Evolutionary conservation across 1,140 invertebrate genomes (phyloP), one percentile per base, ranked within the genome.

Genomic region (Thaumetopoea pityocampa): DNA sequence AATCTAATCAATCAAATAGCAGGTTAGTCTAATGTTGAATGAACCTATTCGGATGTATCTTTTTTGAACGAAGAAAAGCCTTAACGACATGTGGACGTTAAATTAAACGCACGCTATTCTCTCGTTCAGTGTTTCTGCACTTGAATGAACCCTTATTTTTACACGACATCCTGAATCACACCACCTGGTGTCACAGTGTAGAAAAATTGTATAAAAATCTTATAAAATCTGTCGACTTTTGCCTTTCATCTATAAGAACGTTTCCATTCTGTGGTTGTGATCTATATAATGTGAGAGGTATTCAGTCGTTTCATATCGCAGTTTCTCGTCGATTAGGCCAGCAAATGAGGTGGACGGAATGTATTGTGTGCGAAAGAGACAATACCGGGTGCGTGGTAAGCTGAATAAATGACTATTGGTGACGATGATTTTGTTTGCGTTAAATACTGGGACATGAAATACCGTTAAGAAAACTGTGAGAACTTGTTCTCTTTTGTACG

Each of bases 221-320:
- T 9, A 12, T 9, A 5, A 4, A 9, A 5, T 1, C 26, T 28
- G 17, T 10, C 5, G 2, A 10, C 15, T 20, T 14, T 1, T 2
- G 1, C 2, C 1, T 8, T 2, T 19, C 7, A 6, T 8, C 0
- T 29, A 4, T 20, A 14, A 9, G 7, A 0, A 20, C n/a, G 10
- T 8, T 33, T 15, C 40, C 35, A 52, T 5, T 7, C 50, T 58
- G 45, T 49, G 50, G 19, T 17, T 3, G n/a, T 15, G 30, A 32
- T 24, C 18, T 23, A 28, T 36, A 15, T 45, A 23, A 11, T 38
- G 30, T 43, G 32, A 48, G 41, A 24, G 29, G 53, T 32, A 51
- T 36, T 33, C 52, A 62, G 54, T 62, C 59, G 48, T 44, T 51
- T 51, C 54, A 62, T 62, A 62, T 62, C 59, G 54, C 33, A 33